Conservation (phyloP, 2,888 invertebrate species). For the Morinoia aosen region DNA sequence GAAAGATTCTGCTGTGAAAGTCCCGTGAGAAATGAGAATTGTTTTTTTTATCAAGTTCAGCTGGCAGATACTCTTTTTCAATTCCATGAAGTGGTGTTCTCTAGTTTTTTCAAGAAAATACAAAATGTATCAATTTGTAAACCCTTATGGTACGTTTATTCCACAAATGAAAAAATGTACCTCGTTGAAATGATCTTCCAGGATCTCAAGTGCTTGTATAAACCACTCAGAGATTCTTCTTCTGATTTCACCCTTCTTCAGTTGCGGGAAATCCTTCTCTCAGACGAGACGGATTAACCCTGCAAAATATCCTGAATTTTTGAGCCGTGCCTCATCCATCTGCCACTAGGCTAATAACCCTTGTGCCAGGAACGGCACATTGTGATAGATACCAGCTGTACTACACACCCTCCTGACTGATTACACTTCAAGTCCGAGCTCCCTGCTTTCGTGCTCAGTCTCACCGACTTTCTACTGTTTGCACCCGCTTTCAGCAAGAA, state of each 20-base stretch:
- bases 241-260: not conserved
- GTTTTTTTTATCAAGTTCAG: not conserved
- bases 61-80: not conserved
- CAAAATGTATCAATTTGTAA: too few species aligned
- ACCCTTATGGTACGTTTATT: too few species aligned
- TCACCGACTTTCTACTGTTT: not conserved
- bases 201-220: not conserved
- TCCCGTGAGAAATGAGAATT: not conserved
- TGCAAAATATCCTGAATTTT: constrained; percentile 27
- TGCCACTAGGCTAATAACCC: constrained; percentile 50
- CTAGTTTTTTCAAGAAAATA: too few species aligned
- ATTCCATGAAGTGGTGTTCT: too few species aligned
- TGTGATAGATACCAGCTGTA: constrained; percentile 40
- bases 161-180: too few species aligned
- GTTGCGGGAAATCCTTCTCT: not conserved
- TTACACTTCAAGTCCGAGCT: not conserved
- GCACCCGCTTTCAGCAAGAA: not conserved
- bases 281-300: constrained; percentile 12
- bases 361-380: not conserved
- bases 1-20: not conserved
- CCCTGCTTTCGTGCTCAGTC: not conserved
- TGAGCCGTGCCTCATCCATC: constrained; percentile 37
- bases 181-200: not conserved
- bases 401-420: constrained; percentile 47
- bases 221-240: not conserved